Percentiles rank a stretch among this genome's conserved stretches.
Evolutionary conservation across 2,113 vertebrate genomes (phyloP).

Genomic region (Gasterosteus aculeatus): DNA sequence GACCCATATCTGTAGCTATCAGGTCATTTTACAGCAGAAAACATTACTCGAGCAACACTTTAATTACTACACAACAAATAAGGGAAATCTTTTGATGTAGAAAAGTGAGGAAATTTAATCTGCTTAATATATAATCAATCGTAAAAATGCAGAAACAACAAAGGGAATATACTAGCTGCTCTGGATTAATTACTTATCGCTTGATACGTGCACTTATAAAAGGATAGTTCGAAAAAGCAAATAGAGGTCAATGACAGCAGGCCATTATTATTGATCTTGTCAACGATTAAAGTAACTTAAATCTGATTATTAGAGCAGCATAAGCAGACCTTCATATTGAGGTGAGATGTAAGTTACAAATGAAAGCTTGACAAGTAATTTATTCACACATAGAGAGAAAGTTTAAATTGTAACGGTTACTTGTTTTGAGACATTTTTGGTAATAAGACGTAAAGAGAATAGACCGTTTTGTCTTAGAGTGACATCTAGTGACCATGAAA

Average conservation of each 20-base stretch:
- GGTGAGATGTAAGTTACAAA: background rate
- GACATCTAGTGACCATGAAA: conserved; percentile 65
- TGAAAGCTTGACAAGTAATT: background rate
- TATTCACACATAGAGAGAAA: background rate
- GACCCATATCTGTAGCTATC: background rate
- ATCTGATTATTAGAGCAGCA: background rate
- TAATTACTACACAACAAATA: background rate
- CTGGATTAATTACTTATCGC: background rate
- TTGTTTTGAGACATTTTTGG: background rate
- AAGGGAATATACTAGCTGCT: background rate
- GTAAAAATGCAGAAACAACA: background rate
- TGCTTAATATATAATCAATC: background rate
- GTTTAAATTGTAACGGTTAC: background rate
- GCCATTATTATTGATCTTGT: background rate
- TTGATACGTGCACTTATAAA: background rate
- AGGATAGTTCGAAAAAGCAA: background rate
- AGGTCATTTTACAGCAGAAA: background rate
- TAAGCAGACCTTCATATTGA: background rate
- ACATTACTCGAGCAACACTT: background rate
- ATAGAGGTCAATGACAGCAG: background rate
- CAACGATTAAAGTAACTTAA: background rate
- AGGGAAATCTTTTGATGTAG: background rate
- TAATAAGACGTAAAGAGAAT: background rate
- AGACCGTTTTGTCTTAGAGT: conserved; percentile 9
- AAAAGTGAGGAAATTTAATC: background rate